A percentile compares a stretch with the other conserved stretches of the same genome.
Evolutionary conservation across 2,113 vertebrate species (phyloP).

Genomic region (Capra hircus): DNA sequence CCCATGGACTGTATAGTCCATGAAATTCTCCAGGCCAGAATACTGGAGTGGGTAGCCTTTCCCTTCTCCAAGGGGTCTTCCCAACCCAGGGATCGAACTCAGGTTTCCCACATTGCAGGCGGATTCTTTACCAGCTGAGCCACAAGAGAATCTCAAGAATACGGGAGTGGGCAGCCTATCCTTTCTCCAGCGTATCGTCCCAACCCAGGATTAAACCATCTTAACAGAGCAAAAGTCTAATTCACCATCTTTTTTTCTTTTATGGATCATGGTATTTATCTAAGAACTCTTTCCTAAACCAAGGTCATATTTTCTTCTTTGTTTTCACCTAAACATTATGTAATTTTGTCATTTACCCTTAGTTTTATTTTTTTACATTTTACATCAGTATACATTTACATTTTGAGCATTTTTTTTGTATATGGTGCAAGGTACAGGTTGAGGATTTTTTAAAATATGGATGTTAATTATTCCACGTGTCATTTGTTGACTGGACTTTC

Average conservation of each 20-base stretch:
- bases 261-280: background rate
- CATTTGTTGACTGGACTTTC: background rate
- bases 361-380: background rate
- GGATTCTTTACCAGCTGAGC: background rate
- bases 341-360: background rate
- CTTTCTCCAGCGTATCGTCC: background rate
- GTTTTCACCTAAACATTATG: background rate
- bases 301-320: background rate
- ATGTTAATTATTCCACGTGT: background rate
- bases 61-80: background rate
- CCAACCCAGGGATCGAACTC: background rate
- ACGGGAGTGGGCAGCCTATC: background rate
- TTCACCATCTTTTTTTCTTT: background rate
- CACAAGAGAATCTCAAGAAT: background rate
- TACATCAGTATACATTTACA: background rate
- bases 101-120: background rate
- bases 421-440: background rate
- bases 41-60: background rate
- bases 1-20: background rate
- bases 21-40: background rate
- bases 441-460: background rate
- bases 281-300: background rate
- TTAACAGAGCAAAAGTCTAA: background rate
- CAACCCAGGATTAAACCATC: background rate
- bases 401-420: background rate